Evolutionary conservation across 1,140 invertebrate species (phyloP), one percentile per base, ranked within the genome.

Genomic region (Cydia splendana): DNA sequence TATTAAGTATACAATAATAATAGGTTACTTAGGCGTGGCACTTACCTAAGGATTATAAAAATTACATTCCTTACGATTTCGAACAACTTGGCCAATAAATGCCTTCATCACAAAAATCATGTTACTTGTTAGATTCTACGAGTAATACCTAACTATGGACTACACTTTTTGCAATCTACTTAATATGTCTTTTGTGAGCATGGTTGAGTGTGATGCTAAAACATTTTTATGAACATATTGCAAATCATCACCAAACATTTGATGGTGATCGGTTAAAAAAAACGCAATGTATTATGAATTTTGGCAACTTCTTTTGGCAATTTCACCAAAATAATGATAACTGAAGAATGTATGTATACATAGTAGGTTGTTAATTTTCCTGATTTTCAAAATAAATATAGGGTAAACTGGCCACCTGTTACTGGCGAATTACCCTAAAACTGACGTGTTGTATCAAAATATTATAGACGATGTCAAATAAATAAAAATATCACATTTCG

Each of bases 101-200:
- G 91, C 91, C 91, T 81, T 86, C 85, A 91, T 90, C 91, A 91
- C 91, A 90, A 88, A 89, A 86, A 84, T 87, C 84, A 85, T 82
- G 78, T 83, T 82, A 80, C 77, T 79, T 77, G 75, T 80, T 78
- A 77, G 81, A 57, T 0, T 80, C 87, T 87, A 80, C 75, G 80
- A 77, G 45, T 83, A 84, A 42, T 81, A 65, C 77, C 80, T 87
- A 85, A 76, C 74, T 74, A 80, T 82, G 82, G 79, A 80, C 62
- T 87, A 85, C 80, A 83, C 79, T 74, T 67, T 83, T 82, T 78
- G 20, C 65, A 74, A 79, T 65, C 76, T 84, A 82, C 79, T 84
- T 83, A 86, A 85, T 91, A 74, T 92, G 89, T 92, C 89, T 92
- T 91, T 91, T 91, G 84, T 92, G 91, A 92, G 91, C 91, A 91